phyloP scores from a whole-genome alignment of 2,113 vertebrate genomes.

The Aythya baeri region DNA sequence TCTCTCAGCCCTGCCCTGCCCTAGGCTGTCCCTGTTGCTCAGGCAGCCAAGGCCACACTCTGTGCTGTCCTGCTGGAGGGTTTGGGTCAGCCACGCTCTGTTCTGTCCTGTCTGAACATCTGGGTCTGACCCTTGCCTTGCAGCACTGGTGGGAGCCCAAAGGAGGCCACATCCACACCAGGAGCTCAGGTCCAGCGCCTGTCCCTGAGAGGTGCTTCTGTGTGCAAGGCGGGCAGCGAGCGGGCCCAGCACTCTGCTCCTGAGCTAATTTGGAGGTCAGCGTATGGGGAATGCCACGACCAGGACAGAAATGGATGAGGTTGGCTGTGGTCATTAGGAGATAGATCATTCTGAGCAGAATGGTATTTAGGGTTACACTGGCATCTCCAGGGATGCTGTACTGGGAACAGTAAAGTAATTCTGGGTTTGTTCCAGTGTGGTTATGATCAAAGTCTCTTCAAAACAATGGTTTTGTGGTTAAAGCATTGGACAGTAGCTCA shows the following conservation, averaged over 20 bases:
- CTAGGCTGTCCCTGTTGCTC: neutral
- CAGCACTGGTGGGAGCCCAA: neutral
- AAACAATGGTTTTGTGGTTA: conserved; percentile 1
- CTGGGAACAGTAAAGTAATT: neutral
- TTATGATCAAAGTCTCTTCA: neutral
- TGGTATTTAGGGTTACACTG: neutral
- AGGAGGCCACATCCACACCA: neutral
- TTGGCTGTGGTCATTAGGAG: neutral
- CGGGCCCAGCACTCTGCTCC: neutral
- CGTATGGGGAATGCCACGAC: neutral
- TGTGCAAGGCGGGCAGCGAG: neutral
- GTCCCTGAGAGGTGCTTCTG: neutral
- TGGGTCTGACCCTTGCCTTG: neutral
- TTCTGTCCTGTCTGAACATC: neutral
- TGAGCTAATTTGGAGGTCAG: neutral
- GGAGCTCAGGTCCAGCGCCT: neutral
- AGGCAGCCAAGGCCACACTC: no score
- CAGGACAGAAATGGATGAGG: neutral
- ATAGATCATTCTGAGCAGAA: neutral
- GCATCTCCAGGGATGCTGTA: neutral
- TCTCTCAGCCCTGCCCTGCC: neutral
- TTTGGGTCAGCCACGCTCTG: neutral
- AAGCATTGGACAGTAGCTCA: neutral
- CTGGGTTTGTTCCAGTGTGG: neutral
- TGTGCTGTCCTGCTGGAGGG: neutral